Evolutionary conservation across 1,140 invertebrate species (phyloP).

Genomic region (Protaetia brevitarsis): DNA sequence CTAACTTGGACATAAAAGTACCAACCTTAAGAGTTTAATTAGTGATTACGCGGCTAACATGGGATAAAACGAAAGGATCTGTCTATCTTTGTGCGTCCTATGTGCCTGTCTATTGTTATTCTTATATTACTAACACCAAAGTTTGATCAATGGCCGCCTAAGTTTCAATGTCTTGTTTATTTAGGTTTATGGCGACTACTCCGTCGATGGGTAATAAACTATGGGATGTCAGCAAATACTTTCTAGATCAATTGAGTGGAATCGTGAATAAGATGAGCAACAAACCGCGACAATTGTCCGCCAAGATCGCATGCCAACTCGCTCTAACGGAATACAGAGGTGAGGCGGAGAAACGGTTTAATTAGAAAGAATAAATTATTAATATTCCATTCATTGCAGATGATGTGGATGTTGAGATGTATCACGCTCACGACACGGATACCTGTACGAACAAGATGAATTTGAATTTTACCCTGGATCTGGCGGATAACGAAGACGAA

Average conservation of each 20-base stretch:
- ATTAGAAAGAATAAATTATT: neutral
- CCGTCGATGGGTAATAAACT: conserved; percentile 57
- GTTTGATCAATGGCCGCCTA: no score
- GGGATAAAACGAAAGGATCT: no score
- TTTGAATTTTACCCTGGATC: conserved; percentile 65
- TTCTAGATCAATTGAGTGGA: conserved; percentile 55
- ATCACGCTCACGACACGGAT: conserved; percentile 37
- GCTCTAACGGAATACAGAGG: conserved; percentile 65
- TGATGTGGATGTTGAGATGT: conserved; percentile 48
- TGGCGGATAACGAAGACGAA: conserved; percentile 52
- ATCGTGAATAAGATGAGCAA: conserved; percentile 53
- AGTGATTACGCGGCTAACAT: no score
- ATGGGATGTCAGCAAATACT: conserved; percentile 54
- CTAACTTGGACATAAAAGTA: no score
- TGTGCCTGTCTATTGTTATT: conserved; percentile 10
- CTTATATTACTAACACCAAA: no score
- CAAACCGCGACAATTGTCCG: conserved; percentile 55
- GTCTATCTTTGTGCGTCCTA: no score
- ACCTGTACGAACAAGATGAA: conserved; percentile 52
- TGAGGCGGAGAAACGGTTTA: conserved; percentile 51
- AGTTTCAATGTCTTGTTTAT: no score
- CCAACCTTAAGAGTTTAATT: no score
- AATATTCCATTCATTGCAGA: conserved; percentile 38
- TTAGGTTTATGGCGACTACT: conserved; percentile 57
- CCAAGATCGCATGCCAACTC: conserved; percentile 65